Percentiles rank a stretch among this genome's conserved stretches.
These are phyloP conservation scores for Hemicrepidius hirtus DNA, from an alignment of 2,888 invertebrate genomes.

Conservation along the genomic window DNA sequence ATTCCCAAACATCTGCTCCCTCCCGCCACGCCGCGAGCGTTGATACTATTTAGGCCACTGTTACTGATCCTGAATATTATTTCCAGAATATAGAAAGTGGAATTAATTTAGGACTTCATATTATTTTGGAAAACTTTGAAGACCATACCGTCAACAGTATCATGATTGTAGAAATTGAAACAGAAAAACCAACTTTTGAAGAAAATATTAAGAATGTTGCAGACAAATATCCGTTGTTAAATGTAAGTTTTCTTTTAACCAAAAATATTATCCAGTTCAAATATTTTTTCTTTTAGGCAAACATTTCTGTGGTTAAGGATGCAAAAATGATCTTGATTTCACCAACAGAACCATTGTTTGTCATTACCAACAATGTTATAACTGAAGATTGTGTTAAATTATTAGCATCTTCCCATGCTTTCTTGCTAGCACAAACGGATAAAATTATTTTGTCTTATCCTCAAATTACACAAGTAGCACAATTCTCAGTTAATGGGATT, in stretches of 20 bases:
- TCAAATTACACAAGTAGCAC: conserved; percentile 61
- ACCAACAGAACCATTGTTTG: conserved; percentile 64
- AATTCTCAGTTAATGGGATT: conserved; percentile 60
- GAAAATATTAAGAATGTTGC: conserved; percentile 63
- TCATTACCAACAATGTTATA: conserved; percentile 63
- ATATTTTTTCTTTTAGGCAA: conserved; percentile 60
- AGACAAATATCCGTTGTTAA: conserved; percentile 62
- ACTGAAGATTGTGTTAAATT: conserved; percentile 64
- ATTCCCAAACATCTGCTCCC: no score
- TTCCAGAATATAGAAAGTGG: conserved; percentile 65
- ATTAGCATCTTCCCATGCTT: conserved; percentile 63
- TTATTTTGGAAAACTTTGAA: conserved; percentile 64
- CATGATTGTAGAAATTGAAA: conserved; percentile 66
- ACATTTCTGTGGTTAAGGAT: conserved; percentile 62
- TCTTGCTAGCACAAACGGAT: conserved; percentile 62
- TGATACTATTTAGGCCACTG: no score
- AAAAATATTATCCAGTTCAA: not conserved
- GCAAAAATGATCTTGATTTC: conserved; percentile 64
- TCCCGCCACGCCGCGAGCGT: no score
- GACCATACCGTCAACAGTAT: conserved; percentile 62
- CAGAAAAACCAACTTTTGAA: conserved; percentile 58
- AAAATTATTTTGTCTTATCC: conserved; percentile 58
- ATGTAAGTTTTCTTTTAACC: conserved; percentile 59
- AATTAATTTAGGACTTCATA: conserved; percentile 65
- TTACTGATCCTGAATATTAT: conserved; percentile 50